Evolutionary conservation across 2,888 invertebrate species (phyloP).

Genomic region (Hetaerina titia): DNA sequence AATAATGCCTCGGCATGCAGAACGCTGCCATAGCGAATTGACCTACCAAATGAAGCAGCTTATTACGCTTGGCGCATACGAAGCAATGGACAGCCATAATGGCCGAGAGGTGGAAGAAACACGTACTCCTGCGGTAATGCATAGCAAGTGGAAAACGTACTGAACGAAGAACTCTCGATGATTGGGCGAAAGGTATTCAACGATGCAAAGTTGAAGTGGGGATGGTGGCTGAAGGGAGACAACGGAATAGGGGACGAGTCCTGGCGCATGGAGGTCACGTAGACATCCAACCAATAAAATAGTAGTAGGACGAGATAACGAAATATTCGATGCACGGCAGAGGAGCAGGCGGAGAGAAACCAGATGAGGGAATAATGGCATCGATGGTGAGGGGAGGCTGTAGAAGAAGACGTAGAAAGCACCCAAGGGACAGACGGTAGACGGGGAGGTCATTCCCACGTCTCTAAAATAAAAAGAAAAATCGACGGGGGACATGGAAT

Average conservation of each 20-base stretch:
- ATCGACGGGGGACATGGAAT: background rate
- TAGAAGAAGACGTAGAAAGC: background rate
- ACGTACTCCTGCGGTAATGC: background rate
- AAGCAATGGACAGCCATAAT: too few relatives aligned
- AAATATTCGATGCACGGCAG: background rate
- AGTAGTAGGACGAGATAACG: slow-evolving; percentile 5
- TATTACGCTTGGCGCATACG: too few relatives aligned
- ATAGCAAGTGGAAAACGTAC: background rate
- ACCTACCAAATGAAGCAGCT: too few relatives aligned
- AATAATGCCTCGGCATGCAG: too few relatives aligned
- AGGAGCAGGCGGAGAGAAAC: background rate
- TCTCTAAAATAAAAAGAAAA: background rate
- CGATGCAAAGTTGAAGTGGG: slow-evolving; percentile 3
- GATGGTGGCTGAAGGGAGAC: background rate
- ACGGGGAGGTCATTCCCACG: background rate
- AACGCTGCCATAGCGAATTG: too few relatives aligned
- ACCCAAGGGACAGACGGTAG: background rate
- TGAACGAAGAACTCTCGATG: background rate
- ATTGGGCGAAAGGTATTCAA: background rate
- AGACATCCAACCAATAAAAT: background rate
- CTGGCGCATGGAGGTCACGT: background rate
- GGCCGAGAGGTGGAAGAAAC: too few relatives aligned
- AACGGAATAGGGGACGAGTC: background rate
- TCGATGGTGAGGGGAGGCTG: background rate
- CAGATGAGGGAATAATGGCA: slow-evolving; percentile 2